These are phyloP conservation scores for Chroicocephalus ridibundus DNA, from an alignment of 2,113 vertebrate species.

Conservation along the genomic window DNA sequence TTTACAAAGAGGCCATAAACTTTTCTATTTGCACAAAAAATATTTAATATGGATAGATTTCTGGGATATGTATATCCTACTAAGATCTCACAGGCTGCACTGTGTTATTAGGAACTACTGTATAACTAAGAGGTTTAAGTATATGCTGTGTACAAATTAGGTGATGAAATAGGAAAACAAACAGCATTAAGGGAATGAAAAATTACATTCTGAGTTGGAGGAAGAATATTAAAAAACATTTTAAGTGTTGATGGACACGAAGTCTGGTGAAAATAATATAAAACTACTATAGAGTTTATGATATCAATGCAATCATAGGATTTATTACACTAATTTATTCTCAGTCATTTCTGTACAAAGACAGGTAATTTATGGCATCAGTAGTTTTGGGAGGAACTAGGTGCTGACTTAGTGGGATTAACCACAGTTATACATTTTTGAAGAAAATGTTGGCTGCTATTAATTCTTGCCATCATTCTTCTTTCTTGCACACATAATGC, in stretches of 20 bases:
- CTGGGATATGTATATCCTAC: not conserved
- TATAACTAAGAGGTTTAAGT: not conserved
- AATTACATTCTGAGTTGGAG: not conserved
- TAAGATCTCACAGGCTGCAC: not conserved
- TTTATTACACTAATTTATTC: not conserved
- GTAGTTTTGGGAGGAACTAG: not conserved
- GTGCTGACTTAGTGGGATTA: not conserved
- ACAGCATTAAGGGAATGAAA: not conserved
- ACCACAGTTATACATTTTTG: not conserved
- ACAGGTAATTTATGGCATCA: not conserved
- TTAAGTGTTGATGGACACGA: not conserved
- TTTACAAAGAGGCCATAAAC: not conserved
- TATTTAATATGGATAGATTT: not conserved
- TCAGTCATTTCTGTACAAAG: not conserved
- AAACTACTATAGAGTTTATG: too few relatives aligned
- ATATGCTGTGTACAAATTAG: not conserved
- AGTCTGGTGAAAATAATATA: not conserved
- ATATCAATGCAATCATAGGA: not conserved
- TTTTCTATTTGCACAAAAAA: not conserved
- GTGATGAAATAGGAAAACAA: not conserved
- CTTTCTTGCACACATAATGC: not conserved
- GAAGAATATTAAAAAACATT: not conserved
- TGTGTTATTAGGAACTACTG: not conserved
- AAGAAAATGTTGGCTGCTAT: not conserved
- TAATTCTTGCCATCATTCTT: not conserved